Percentiles rank a stretch among this genome's conserved stretches.
These are phyloP conservation scores for Epinotia nisella DNA, from an alignment of 2,888 invertebrate genomes.

Conservation along the genomic window DNA sequence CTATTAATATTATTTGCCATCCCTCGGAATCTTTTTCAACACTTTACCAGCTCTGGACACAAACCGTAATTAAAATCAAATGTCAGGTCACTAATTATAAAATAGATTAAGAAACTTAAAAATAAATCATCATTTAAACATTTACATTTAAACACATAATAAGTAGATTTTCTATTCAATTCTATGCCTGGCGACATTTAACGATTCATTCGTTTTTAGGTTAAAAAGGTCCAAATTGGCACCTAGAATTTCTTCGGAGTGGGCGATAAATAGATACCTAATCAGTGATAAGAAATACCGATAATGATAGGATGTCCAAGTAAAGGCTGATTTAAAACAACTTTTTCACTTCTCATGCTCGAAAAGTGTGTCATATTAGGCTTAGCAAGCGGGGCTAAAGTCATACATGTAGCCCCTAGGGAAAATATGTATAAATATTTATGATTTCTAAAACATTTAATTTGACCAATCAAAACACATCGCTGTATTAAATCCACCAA, in stretches of 20 bases:
- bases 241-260: conserved; percentile 63
- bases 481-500: too few species aligned
- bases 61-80: neutral
- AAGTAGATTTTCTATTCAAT: neutral
- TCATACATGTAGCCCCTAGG: too few species aligned
- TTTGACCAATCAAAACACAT: too few species aligned
- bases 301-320: conserved; percentile 57
- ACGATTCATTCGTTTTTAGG: conserved; percentile 56
- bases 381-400: too few species aligned
- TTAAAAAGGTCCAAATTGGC: conserved; percentile 57
- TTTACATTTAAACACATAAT: neutral
- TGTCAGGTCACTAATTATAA: neutral
- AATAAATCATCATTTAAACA: too few species aligned
- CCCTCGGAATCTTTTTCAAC: neutral
- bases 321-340: conserved; percentile 71
- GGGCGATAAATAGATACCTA: conserved; percentile 78
- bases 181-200: neutral
- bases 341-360: too few species aligned
- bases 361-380: too few species aligned
- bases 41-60: neutral
- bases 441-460: too few species aligned
- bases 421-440: too few species aligned
- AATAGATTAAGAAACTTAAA: too few species aligned
- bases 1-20: too few species aligned
- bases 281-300: conserved; percentile 78